Base-by-base conservation (phyloP, 2,113 vertebrate genomes). In the Saimiri boliviensis region DNA sequence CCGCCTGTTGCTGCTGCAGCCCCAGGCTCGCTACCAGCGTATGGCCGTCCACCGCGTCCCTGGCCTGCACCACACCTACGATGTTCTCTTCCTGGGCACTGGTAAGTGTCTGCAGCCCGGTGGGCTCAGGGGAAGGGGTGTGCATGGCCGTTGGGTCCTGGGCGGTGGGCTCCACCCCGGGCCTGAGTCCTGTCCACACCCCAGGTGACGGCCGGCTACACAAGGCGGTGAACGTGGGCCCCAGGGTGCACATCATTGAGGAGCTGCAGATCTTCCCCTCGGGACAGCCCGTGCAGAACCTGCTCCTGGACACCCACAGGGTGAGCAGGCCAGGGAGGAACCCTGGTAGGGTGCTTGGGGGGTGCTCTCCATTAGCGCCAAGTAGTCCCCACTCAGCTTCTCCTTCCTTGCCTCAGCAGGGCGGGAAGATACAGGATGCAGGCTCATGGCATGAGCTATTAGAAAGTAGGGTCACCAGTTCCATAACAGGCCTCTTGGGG, bases 61-160 rank as follows among this genome's bases (percentile, higher is more conserved):
- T 71, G 97, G 98, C 73, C 98, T 98, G 20, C 98, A 97, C 30
- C 85, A 95, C 56, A 96, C 98, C 80, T 99, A 99, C 0, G 98
- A 99, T 0, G 99, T 99, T 92, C 99, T 99, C 49, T 99, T 99
- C 98, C 97, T 99, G 84, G 99, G 99, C 97, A 99, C 99, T 8
- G 99, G 99, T 99, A 97, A 54, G 97, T 94, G 35, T 16, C 49
- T 0, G 9, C 13, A 0, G 25, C 0, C 6, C 0, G 8, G 42
- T 37, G 2, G 84, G 13, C 42, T 10, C 3, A 0, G 58, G n/a
- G 40, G 0, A 0, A 3, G 8, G 85, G 11, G 2, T 8, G 77
- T 7, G 12, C 0, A 0, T 35, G 32, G 45, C 42, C 13, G 2
- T 17, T 23, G 17, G 17, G 52, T 37, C 6, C 4, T 1, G 12